Evolutionary conservation across 1,140 invertebrate genomes (phyloP).

Genomic region (Antheraea pernyi): DNA sequence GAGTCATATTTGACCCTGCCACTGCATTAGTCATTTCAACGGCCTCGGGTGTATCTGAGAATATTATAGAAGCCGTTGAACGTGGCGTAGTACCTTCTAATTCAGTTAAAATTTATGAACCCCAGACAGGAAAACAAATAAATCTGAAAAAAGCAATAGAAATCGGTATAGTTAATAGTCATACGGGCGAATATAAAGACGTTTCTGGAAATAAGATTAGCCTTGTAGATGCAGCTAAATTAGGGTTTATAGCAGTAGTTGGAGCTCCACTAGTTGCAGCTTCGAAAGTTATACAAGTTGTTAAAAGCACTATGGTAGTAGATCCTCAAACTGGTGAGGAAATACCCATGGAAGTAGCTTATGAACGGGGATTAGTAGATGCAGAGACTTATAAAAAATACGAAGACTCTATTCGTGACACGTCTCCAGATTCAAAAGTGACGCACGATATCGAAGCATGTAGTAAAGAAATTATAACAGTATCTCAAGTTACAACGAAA

Average conservation of each 20-base stretch:
- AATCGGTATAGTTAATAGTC: conserved; percentile 86
- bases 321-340: conserved; percentile 89
- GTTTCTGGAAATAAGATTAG: conserved; percentile 83
- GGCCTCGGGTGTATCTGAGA: conserved; percentile 83
- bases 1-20: conserved; percentile 87
- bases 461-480: conserved; percentile 20
- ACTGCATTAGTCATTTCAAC: conserved; percentile 87
- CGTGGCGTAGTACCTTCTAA: conserved; percentile 83
- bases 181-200: conserved; percentile 86
- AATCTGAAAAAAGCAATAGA: conserved; percentile 88
- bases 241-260: conserved; percentile 85
- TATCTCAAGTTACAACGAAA: conserved; percentile 26
- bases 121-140: conserved; percentile 84
- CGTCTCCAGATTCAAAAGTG: conserved; percentile 79
- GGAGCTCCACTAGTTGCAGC: conserved; percentile 86
- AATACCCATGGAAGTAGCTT: conserved; percentile 88
- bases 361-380: conserved; percentile 88
- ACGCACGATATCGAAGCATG: conserved; percentile 32
- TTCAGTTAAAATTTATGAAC: conserved; percentile 89
- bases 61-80: conserved; percentile 85
- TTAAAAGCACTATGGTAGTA: conserved; percentile 82
- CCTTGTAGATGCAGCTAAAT: conserved; percentile 87
- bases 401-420: conserved; percentile 66
- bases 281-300: conserved; percentile 79
- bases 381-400: conserved; percentile 80